Evolutionary conservation across 2,797 vertebrate species (phyloP).

Genomic region (Phyllotis vaccarum): DNA sequence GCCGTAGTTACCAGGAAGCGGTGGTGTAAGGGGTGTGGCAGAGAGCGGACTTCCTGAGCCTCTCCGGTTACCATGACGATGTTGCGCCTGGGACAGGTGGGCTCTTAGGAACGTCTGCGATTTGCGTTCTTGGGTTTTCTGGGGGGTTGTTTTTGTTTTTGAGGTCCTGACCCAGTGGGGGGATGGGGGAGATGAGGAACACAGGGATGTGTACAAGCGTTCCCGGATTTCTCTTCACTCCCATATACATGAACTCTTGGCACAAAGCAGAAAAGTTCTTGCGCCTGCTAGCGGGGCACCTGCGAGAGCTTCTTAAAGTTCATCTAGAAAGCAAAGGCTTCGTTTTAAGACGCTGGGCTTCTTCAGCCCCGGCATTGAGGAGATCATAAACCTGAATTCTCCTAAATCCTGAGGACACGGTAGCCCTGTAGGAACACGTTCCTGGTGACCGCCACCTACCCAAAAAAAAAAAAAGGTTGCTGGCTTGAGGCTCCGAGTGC

Average conservation of each 20-base stretch:
- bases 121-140: neutral
- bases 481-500: neutral
- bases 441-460: neutral
- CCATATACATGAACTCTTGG: neutral
- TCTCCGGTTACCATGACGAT: slow-evolving; percentile 68
- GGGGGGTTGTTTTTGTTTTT: neutral
- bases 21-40: slow-evolving; percentile 50
- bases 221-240: neutral
- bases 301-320: slow-evolving; percentile 1
- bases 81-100: neutral
- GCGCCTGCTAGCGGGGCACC: neutral
- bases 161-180: neutral
- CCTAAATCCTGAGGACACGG: neutral
- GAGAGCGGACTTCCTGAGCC: neutral
- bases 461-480: neutral
- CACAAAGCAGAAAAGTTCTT: neutral
- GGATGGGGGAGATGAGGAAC: neutral
- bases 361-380: neutral
- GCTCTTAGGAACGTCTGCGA: slow-evolving; percentile 19
- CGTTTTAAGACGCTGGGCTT: slow-evolving; percentile 16
- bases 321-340: neutral
- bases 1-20: slow-evolving; percentile 58
- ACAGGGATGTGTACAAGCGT: neutral
- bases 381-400: neutral
- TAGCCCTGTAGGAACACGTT: neutral